Evolutionary conservation across 2,888 invertebrate species (phyloP).

Genomic region (Drosophila helvetica): DNA sequence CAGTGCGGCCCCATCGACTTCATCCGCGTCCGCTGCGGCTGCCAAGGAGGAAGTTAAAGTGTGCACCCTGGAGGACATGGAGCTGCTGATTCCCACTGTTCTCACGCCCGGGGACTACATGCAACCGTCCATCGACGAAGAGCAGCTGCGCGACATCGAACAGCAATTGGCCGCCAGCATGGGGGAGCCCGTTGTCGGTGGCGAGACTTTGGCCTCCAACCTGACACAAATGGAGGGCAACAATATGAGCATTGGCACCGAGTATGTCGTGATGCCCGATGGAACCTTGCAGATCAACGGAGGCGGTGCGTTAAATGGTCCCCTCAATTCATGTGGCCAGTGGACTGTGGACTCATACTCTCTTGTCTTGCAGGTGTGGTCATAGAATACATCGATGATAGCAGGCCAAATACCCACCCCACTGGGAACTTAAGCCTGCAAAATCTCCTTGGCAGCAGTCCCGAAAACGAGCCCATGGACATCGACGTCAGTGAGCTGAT

Average conservation of each 20-base stretch:
- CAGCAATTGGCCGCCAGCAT: constrained; percentile 50
- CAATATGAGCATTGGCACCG: constrained; percentile 73
- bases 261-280: constrained; percentile 78
- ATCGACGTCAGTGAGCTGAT: constrained; percentile 68
- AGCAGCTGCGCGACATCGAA: constrained; percentile 58
- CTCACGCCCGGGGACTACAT: constrained; percentile 62
- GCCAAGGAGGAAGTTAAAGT: constrained; percentile 46
- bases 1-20: neutral
- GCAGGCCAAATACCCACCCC: constrained; percentile 21
- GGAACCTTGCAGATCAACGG: constrained; percentile 74
- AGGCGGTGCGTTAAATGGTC: constrained; percentile 34
- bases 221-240: constrained; percentile 29
- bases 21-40: neutral
- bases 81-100: constrained; percentile 68
- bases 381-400: constrained; percentile 78
- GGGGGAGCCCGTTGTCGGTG: constrained; percentile 4
- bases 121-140: constrained; percentile 47
- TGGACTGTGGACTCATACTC: neutral
- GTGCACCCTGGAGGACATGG: constrained; percentile 68
- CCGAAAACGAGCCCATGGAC: constrained; percentile 57
- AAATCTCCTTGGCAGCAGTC: constrained; percentile 41
- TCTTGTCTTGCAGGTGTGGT: constrained; percentile 64
- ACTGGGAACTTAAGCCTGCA: constrained; percentile 47
- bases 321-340: too few species aligned
- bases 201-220: constrained; percentile 21